A percentile compares a stretch with the other conserved stretches of the same genome.
These are phyloP conservation scores for Marisa cornuarietis DNA, from an alignment of 1,140 invertebrate genomes.

Conservation along the genomic window DNA sequence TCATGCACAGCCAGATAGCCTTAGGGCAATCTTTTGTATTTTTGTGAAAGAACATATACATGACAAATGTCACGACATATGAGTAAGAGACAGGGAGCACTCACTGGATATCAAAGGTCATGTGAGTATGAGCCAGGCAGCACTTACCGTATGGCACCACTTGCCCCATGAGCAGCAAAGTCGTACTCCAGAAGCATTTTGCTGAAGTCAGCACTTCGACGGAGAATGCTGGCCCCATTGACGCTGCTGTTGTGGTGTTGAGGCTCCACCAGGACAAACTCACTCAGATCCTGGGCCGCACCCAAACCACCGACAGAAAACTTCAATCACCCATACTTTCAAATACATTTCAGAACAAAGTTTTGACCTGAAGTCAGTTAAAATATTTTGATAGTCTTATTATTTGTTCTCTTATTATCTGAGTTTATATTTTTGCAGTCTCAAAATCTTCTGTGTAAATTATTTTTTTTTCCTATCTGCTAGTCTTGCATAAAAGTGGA, in stretches of 20 bases:
- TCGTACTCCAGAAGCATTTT: slow-evolving; percentile 46
- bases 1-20: background rate
- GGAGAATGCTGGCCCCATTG: slow-evolving; percentile 30
- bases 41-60: background rate
- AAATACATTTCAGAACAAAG: too few species aligned
- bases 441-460: too few species aligned
- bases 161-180: slow-evolving; percentile 32
- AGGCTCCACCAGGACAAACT: slow-evolving; percentile 42
- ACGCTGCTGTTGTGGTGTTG: slow-evolving; percentile 14
- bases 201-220: slow-evolving; percentile 45
- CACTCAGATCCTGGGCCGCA: slow-evolving; percentile 18
- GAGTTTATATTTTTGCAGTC: too few species aligned
- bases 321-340: too few species aligned
- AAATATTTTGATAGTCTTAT: too few species aligned
- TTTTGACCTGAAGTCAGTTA: too few species aligned
- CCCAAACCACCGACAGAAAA: background rate
- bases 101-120: too few species aligned
- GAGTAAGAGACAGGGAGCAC: background rate
- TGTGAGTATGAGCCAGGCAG: too few species aligned
- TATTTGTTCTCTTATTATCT: too few species aligned
- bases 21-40: background rate
- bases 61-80: too few species aligned
- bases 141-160: slow-evolving; percentile 17
- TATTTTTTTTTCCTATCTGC: too few species aligned
- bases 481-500: too few species aligned